Percentiles rank a stretch among this genome's conserved stretches.
Evolutionary conservation across 2,888 invertebrate species (phyloP).

Genomic region (Agriopis leucophaearia): DNA sequence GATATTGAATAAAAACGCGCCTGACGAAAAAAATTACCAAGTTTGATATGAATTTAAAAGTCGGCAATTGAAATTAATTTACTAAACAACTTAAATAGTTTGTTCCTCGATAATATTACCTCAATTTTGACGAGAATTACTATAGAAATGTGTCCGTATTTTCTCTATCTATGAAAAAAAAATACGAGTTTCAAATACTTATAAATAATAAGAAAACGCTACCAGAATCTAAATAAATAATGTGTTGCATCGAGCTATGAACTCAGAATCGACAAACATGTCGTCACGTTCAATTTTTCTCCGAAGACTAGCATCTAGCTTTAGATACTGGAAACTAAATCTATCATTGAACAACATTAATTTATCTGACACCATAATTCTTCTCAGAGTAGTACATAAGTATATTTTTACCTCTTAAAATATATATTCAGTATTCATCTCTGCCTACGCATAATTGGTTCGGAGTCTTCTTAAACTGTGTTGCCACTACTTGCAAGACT

Average conservation of each 20-base stretch:
- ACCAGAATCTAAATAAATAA: neutral
- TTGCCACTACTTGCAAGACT: conserved; percentile 7
- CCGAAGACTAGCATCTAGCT: neutral
- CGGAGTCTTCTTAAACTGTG: conserved; percentile 1
- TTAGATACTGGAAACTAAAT: conserved; percentile 14
- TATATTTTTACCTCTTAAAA: conserved; percentile 7
- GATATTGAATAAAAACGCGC: neutral
- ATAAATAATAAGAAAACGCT: neutral
- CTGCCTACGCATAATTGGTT: conserved; percentile 21
- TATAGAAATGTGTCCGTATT: neutral
- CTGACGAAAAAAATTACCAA: neutral
- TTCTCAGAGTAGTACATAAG: conserved; percentile 9
- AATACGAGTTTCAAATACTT: neutral
- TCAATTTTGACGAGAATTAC: neutral
- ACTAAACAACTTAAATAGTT: neutral
- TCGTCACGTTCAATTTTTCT: neutral
- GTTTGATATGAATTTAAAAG: neutral
- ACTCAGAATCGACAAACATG: neutral
- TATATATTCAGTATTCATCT: conserved; percentile 11
- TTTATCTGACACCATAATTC: conserved; percentile 22
- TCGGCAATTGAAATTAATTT: neutral
- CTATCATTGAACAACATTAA: conserved; percentile 19
- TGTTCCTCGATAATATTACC: neutral
- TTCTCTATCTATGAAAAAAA: neutral
- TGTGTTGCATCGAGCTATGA: neutral